Evolutionary conservation across 2,888 invertebrate species (phyloP), one percentile per base, ranked within the genome.

Genomic region (Drosophila pegasa): DNA sequence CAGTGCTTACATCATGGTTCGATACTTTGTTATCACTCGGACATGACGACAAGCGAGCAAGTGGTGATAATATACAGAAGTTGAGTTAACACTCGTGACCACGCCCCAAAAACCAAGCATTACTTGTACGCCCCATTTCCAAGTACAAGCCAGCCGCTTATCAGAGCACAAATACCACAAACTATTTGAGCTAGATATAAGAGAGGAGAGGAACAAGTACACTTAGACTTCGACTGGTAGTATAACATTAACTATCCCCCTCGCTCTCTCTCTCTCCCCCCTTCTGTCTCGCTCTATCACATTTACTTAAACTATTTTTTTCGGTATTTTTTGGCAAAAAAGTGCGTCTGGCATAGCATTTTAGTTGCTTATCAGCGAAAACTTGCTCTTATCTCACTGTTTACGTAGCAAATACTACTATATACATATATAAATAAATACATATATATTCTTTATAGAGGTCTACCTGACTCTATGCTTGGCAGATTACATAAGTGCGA

Each of bases 351-450:
- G 60, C 47, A 52, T 43, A 47, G 22, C 37, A 33, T 38, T 25
- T 33, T 25, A 14, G 16, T 29, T 37, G 29, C 25, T 83, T 83
- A 83, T 83, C 83, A 85, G 71, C 45, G n/a, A 35, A 33, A 35
- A 37, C 37, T 50, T 33, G 51, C 20, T 64, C 86, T 85, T 83
- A 83, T 83, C 83, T 33, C 71, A 50, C 54, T 83, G 71, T 81
- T 80, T 81, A 67, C 72, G 61, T 73, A 78, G 76, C 67, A 31
- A 47, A 41, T 51, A 43, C 22, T 37, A 52, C n/a, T 47, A 64
- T 63, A 64, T 47, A 43, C 31, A 40, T 51, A 10, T 48, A 45
- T 59, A 29, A 62, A 57, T 48, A 37, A 14, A 22, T n/a, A 12
- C 31, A 16, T 47, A 20, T 20, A 22, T 22, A 14, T 41, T 8